Evolutionary conservation across 2,888 invertebrate species (phyloP), one percentile per base, ranked within the genome.

Genomic region (Fragum whitleyi): DNA sequence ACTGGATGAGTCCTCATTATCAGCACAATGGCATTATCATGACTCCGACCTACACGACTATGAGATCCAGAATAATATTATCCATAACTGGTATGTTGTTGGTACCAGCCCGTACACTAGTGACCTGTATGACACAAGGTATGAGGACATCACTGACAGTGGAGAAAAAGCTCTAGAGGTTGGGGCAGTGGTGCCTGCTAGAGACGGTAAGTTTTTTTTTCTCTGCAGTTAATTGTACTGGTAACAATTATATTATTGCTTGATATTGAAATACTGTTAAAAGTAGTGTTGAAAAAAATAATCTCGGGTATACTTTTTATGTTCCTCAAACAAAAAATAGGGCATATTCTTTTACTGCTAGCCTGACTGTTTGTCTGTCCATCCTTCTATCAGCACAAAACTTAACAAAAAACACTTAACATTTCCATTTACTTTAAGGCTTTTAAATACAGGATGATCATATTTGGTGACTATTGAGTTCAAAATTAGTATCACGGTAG

Each of bases 71-170:
- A 70, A 77, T 32, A 77, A 77, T 39, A 77, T 77, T 1, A 57
- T 19, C 14, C 9, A 28, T 16, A 72, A 69, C 28, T 77, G 77
- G 77, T 72, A 55, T 55, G 36, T 26, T 28, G 71, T 72, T n/a
- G 77, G 77, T 19, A 72, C 77, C n/a, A 67, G 67, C 32, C 77
- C 77, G 11, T 29, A 42, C 65, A 72, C 72, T 14, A 29, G 21
- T 55, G 67, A 77, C 29, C n/a, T 42, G 11, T 21, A 47, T 19
- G 29, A 67, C 1, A 55, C 28, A 2, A 77, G 39, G 19, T 59
- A 72, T 19, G 7, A 36, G 47, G 57, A 69, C 23, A 11, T 77
- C 0, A 32, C 71, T 29, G 26, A 42, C 19, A 57, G 65, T 55
- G 32, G 61, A 1, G 28, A 65, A 23, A 62, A 32, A n/a, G 32